Percentiles rank a stretch among this genome's conserved stretches.
Evolutionary conservation across 2,888 invertebrate species (phyloP).

Genomic region (Trissolcus japonicus): DNA sequence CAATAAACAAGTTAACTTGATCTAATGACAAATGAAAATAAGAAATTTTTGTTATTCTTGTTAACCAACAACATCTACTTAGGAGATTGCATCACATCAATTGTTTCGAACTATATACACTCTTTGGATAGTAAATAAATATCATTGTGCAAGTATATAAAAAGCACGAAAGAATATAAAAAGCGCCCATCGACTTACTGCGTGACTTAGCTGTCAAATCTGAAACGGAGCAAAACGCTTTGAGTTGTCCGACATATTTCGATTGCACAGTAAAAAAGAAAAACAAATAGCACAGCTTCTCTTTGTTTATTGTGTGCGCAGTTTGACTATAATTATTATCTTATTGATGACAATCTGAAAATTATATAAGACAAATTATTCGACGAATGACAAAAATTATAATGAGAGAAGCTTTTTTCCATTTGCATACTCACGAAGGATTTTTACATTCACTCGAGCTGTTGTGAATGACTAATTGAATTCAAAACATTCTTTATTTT

Average conservation of each 20-base stretch:
- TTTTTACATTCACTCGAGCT: slow-evolving; percentile 2
- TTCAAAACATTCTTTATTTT: slow-evolving; percentile 16
- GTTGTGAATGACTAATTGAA: not conserved
- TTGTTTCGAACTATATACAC: too few relatives aligned
- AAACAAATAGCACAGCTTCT: not conserved
- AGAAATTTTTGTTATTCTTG: not conserved
- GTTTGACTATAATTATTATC: slow-evolving; percentile 8
- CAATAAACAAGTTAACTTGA: not conserved
- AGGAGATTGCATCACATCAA: too few relatives aligned
- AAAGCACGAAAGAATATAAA: too few relatives aligned
- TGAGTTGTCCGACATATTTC: not conserved
- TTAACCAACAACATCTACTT: too few relatives aligned
- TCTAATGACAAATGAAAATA: not conserved
- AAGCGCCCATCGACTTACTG: not conserved
- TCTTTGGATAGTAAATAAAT: too few relatives aligned
- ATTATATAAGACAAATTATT: slow-evolving; percentile 9
- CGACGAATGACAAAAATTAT: not conserved
- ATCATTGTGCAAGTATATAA: too few relatives aligned
- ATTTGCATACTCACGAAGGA: slow-evolving; percentile 5
- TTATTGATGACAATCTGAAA: slow-evolving; percentile 1
- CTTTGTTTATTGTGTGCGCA: slow-evolving; percentile 19
- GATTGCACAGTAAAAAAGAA: not conserved
- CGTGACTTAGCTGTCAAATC: slow-evolving; percentile 9
- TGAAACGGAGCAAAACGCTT: not conserved
- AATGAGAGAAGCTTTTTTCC: not conserved